phyloP scores from a whole-genome alignment of 2,888 invertebrate genomes.

The Morpho deidamia region DNA sequence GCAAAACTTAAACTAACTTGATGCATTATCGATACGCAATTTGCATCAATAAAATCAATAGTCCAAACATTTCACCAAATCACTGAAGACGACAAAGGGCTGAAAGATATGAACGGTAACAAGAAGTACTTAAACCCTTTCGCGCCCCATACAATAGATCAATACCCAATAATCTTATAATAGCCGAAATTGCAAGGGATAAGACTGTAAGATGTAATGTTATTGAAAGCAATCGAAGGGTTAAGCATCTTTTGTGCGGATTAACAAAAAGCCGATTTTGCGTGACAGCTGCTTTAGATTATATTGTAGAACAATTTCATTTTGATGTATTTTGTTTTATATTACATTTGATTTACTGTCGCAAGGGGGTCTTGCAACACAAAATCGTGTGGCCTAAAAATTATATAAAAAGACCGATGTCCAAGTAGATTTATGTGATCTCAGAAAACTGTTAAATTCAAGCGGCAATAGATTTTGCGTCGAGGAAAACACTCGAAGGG shows the following conservation, averaged over 20 bases:
- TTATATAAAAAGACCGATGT: too few relatives aligned
- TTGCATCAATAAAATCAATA: constrained; percentile 14
- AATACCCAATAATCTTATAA: constrained; percentile 76
- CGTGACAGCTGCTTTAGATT: constrained; percentile 39
- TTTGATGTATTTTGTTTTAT: too few relatives aligned
- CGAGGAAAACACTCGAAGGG: too few relatives aligned
- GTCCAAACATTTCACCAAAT: constrained; percentile 17
- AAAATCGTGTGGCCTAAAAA: too few relatives aligned
- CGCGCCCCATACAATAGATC: constrained; percentile 68
- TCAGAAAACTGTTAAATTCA: too few relatives aligned
- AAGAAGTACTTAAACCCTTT: constrained; percentile 60
- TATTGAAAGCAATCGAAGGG: constrained; percentile 45
- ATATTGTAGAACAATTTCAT: not conserved
- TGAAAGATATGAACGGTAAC: constrained; percentile 39
- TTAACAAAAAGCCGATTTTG: constrained; percentile 47
- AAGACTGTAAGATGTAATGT: constrained; percentile 32
- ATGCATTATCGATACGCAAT: not conserved
- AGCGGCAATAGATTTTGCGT: too few relatives aligned
- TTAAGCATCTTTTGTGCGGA: constrained; percentile 32
- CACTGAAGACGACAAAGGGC: constrained; percentile 10
- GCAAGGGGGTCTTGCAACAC: too few relatives aligned
- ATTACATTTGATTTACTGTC: too few relatives aligned
- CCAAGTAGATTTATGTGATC: too few relatives aligned
- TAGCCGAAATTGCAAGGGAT: constrained; percentile 42
- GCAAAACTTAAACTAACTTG: too few relatives aligned